Evolutionary conservation across 2,113 vertebrate genomes (phyloP).

Genomic region (Uropsilus gracilis): DNA sequence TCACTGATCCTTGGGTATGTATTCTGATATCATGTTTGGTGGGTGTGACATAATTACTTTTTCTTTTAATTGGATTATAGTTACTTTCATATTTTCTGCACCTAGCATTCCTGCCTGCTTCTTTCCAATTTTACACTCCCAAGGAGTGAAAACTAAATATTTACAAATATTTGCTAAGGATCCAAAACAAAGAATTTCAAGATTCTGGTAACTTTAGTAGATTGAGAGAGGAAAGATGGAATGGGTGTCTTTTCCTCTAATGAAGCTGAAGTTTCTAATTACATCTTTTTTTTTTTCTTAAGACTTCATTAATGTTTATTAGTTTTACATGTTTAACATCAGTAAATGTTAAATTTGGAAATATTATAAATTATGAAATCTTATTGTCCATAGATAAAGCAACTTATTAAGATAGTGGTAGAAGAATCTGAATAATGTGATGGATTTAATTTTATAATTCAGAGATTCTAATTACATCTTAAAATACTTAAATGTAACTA

Average conservation of each 20-base stretch:
- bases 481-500: not conserved
- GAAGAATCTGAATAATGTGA: not conserved
- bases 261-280: constrained; percentile 37
- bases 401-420: not conserved
- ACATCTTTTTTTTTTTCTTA: constrained; percentile 37
- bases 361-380: not conserved
- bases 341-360: not conserved
- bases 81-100: constrained; percentile 29
- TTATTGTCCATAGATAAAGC: not conserved
- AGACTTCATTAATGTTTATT: not conserved
- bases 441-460: not conserved
- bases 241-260: not conserved
- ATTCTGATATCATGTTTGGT: constrained; percentile 31
- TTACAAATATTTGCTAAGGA: not conserved
- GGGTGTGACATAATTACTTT: not conserved
- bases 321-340: not conserved
- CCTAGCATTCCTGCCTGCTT: constrained; percentile 1
- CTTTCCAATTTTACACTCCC: not conserved
- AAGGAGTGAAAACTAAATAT: no score
- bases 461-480: not conserved
- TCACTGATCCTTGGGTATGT: not conserved
- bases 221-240: not conserved
- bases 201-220: not conserved
- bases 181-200: not conserved
- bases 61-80: constrained; percentile 32